Evolutionary conservation across 2,113 vertebrate species (phyloP).

Genomic region (Pomatostomus ruficeps): DNA sequence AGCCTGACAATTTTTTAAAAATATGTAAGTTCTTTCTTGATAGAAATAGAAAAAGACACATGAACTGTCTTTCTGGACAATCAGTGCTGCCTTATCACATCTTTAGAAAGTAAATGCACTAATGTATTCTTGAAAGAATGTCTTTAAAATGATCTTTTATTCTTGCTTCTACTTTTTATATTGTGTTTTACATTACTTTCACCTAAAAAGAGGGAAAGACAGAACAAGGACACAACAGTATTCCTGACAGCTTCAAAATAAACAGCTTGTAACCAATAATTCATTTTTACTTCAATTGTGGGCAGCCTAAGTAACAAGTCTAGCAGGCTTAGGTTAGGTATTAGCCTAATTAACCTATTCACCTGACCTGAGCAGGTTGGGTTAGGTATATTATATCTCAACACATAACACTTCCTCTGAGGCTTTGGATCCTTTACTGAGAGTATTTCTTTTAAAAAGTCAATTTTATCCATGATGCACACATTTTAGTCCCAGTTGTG

Average conservation of each 20-base stretch:
- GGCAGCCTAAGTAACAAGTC: background rate
- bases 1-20: background rate
- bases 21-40: background rate
- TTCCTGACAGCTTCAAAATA: background rate
- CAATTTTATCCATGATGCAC: background rate
- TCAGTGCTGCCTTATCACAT: background rate
- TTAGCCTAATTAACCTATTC: background rate
- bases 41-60: background rate
- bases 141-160: background rate
- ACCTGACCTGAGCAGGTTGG: background rate
- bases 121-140: background rate
- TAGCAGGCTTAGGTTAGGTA: background rate
- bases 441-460: background rate
- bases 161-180: background rate
- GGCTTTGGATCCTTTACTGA: background rate
- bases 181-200: background rate
- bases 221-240: background rate
- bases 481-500: background rate
- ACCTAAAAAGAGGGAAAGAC: background rate
- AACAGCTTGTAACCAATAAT: background rate
- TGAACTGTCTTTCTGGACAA: background rate
- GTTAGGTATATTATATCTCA: background rate
- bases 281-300: background rate
- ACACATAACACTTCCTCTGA: background rate
- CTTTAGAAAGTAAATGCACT: background rate